Evolutionary conservation across 2,797 vertebrate genomes (phyloP), one percentile per base, ranked within the genome.

Genomic region (Semaprochilodus insignis): DNA sequence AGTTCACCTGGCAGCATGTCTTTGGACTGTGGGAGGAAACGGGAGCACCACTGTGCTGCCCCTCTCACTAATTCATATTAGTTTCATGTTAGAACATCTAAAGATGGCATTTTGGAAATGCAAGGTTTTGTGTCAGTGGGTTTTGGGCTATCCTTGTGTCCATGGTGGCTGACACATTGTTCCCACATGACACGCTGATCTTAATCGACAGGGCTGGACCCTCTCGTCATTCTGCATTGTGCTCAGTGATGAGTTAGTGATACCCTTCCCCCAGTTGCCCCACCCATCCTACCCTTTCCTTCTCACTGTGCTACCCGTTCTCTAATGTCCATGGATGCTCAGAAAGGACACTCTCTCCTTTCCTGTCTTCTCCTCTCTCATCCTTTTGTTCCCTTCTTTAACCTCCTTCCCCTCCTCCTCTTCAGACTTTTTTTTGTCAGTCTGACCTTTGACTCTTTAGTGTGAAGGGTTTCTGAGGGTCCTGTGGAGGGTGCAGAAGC

Each of bases 151-250:
- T 79, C 34, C 31, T 36, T 17, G 4, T 19, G 19, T 44, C 2
- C 62, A 78, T 14, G 25, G 16, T 57, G 31, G 55, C 52, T 78
- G 66, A 70, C 70, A 78, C 15, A 17, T 51, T 66, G 51, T 60
- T 59, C 73, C 54, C 73, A 60, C 72, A 83, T 40, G 72, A 74
- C 55, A 31, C 3, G 19, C 77, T 74, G 85, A 88, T 87, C 83
- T 65, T 92, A 90, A 92, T 91, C 75, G 85, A 79, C 21, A 36
- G 89, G 90, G 90, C 84, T 79, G 90, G 71, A 87, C 84, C 73
- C 65, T 84, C 72, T 74, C 74, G 40, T 67, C 75, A 78, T 57
- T 84, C 83, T 80, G 70, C 77, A 76, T 83, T 85, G 80, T 84
- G 78, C 71, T 67, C 52, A 67, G 85, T 83, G 83, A 74, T 82